phyloP scores from a whole-genome alignment of 2,888 invertebrate genomes.

The Polymixis flavicincta region DNA sequence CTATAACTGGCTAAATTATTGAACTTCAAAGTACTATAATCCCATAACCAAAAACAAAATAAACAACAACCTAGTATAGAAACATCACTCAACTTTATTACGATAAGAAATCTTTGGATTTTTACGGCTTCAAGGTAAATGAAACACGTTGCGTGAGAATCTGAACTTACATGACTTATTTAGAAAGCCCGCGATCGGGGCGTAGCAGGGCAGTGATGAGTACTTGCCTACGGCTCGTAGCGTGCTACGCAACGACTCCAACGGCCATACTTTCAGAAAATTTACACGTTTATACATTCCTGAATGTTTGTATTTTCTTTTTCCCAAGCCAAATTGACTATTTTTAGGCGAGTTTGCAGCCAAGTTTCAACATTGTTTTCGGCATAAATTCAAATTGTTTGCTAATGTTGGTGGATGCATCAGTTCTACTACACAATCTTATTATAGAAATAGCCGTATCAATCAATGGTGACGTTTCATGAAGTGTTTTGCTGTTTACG shows the following conservation, averaged over 20 bases:
- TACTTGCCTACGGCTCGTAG: conserved; percentile 31
- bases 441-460: neutral
- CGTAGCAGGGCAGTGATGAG: conserved; percentile 18
- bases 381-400: neutral
- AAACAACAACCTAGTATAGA: conserved; percentile 34
- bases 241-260: conserved; percentile 43
- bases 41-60: conserved; percentile 1
- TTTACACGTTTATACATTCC: conserved; percentile 12
- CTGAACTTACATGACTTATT: conserved; percentile 58
- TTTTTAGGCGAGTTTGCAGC: conserved; percentile 18
- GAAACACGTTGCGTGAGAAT: conserved; percentile 56
- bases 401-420: neutral
- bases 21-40: neutral
- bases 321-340: conserved; percentile 4
- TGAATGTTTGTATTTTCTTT: conserved; percentile 16
- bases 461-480: neutral
- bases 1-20: neutral
- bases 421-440: neutral
- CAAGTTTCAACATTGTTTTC: conserved; percentile 6
- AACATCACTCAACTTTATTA: conserved; percentile 52
- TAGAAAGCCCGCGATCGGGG: conserved; percentile 33
- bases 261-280: conserved; percentile 18
- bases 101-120: conserved; percentile 47
- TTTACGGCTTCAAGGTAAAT: conserved; percentile 50
- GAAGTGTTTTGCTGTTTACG: too few relatives aligned